These are phyloP conservation scores for Harpegnathos saltator DNA, from an alignment of 1,140 invertebrate genomes.

Conservation along the genomic window DNA sequence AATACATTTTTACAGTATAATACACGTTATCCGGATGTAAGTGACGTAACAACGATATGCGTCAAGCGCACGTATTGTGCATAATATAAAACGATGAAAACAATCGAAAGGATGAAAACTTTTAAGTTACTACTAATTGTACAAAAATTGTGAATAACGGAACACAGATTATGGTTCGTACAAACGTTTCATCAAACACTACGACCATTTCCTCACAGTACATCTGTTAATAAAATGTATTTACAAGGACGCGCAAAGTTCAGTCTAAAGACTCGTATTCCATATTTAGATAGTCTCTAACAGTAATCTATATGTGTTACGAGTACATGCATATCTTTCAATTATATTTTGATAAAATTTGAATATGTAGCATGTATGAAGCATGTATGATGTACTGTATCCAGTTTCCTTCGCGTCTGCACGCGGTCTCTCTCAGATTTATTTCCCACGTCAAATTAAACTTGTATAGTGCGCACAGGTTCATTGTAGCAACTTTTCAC, in stretches of 20 bases:
- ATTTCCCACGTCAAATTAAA: conserved; percentile 31
- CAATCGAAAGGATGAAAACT: conserved; percentile 29
- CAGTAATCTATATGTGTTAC: conserved; percentile 15
- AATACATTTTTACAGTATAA: conserved; percentile 61
- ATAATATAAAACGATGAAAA: conserved; percentile 43
- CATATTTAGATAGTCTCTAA: conserved; percentile 51
- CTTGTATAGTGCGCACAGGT: conserved; percentile 29
- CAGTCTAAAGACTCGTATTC: conserved; percentile 50
- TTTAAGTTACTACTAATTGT: conserved; percentile 16
- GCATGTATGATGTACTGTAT: conserved; percentile 13
- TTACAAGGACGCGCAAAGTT: conserved; percentile 69
- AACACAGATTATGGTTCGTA: background rate
- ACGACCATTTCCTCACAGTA: conserved; percentile 16
- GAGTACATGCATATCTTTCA: conserved; percentile 26
- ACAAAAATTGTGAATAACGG: conserved; percentile 28
- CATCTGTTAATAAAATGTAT: conserved; percentile 47
- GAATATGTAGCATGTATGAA: conserved; percentile 31
- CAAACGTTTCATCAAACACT: background rate
- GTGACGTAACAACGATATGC: conserved; percentile 33
- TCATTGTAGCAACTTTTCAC: conserved; percentile 4
- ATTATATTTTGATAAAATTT: conserved; percentile 25
- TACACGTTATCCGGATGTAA: conserved; percentile 33
- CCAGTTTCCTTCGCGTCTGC: background rate
- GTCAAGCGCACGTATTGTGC: conserved; percentile 34
- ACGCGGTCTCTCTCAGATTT: background rate